Conservation (phyloP, 2,797 vertebrate genomes). For the Perodicticus potto region DNA sequence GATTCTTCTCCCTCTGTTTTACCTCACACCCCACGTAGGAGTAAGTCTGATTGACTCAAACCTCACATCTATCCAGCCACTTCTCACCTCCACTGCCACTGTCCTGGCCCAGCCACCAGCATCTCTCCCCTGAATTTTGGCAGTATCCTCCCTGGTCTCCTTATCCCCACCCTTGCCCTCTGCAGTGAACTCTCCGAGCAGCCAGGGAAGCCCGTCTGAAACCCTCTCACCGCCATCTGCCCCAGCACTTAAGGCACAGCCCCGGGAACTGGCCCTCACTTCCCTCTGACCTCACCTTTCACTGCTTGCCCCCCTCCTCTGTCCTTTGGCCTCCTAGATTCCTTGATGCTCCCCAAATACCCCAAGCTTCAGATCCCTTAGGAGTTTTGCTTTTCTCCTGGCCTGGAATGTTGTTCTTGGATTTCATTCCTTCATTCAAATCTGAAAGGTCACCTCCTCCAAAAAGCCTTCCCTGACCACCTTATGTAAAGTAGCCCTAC, state of each 20-base stretch:
- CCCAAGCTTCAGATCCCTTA: not conserved
- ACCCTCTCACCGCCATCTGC: not conserved
- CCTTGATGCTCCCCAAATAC: not conserved
- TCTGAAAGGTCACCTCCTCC: not conserved
- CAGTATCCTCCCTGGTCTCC: not conserved
- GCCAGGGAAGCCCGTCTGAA: not conserved
- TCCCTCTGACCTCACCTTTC: not conserved
- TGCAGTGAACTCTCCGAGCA: not conserved
- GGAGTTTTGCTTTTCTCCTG: not conserved
- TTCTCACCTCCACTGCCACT: not conserved
- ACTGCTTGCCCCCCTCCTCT: not conserved
- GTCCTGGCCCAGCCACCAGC: not conserved
- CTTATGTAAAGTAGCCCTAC: not conserved
- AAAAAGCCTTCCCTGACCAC: not conserved
- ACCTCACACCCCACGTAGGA: not conserved
- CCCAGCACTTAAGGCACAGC: too few species aligned
- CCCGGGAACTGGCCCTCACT: not conserved
- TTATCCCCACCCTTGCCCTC: fast-evolving
- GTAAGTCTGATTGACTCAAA: not conserved
- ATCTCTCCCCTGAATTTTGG: not conserved
- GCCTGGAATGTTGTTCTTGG: not conserved
- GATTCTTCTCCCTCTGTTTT: not conserved
- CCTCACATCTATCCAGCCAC: not conserved
- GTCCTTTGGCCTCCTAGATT: not conserved
- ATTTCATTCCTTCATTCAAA: not conserved